A percentile compares a stretch with the other conserved stretches of the same genome.
Conservation (phyloP, 2,888 invertebrate species). For the Netelia virgata region DNA sequence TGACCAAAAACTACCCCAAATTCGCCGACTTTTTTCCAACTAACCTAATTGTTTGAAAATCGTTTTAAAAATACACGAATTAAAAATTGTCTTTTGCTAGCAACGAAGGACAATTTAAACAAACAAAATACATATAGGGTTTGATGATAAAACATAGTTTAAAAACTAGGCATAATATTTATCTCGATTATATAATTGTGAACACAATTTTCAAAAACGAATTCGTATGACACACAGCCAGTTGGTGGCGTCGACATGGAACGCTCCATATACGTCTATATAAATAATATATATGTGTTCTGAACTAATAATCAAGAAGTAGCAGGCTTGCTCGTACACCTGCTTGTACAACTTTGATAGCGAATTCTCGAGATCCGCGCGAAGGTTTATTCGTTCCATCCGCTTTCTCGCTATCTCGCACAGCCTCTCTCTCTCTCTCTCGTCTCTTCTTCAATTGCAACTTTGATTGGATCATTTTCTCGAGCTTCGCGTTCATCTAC, state of each 20-base stretch:
- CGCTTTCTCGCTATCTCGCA: neutral
- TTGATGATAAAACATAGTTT: no score
- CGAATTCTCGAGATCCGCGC: slow-evolving; percentile 22
- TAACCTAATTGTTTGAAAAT: no score
- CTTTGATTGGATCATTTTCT: slow-evolving; percentile 68
- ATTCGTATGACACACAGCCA: no score
- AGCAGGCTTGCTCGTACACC: slow-evolving; percentile 31
- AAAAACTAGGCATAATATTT: neutral
- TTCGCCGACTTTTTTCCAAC: no score
- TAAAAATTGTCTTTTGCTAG: no score
- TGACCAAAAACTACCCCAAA: no score
- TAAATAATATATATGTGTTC: neutral
- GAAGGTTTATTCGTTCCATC: slow-evolving; percentile 21
- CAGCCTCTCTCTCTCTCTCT: neutral
- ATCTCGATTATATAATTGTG: neutral
- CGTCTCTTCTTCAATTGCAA: slow-evolving; percentile 57
- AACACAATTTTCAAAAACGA: no score
- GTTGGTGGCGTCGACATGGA: no score
- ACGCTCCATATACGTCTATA: neutral
- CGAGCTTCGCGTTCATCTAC: slow-evolving; percentile 29
- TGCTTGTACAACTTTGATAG: slow-evolving; percentile 51
- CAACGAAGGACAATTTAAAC: no score
- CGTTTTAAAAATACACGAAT: no score
- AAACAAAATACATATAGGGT: no score
- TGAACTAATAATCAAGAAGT: slow-evolving; percentile 46